Evolutionary conservation across 2,888 invertebrate species (phyloP).

Genomic region (Aleiodes leptofemur): DNA sequence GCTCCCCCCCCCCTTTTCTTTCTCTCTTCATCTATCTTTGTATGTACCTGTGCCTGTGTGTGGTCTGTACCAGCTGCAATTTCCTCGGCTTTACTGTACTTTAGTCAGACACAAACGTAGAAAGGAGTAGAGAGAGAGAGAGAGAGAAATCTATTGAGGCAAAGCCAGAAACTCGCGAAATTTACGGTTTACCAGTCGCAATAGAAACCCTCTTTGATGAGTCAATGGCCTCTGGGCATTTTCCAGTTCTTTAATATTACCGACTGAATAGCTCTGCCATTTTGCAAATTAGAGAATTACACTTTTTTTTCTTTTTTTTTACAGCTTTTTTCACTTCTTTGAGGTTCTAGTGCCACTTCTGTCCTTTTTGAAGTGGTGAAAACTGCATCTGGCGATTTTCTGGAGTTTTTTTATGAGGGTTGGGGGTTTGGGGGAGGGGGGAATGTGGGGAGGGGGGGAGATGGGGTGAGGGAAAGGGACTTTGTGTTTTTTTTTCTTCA

Average conservation of each 20-base stretch:
- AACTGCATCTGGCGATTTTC: too few species aligned
- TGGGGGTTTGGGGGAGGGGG: too few species aligned
- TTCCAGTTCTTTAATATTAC: background rate
- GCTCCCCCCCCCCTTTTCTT: background rate
- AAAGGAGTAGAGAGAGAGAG: too few species aligned
- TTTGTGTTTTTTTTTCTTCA: too few species aligned
- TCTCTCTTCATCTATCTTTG: background rate
- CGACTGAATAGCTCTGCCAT: constrained; percentile 6
- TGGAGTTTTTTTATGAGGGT: too few species aligned
- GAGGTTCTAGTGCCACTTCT: too few species aligned
- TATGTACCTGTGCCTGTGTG: background rate
- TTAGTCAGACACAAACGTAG: background rate
- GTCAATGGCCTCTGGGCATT: constrained; percentile 14
- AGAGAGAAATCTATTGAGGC: constrained; percentile 24
- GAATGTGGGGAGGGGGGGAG: too few species aligned
- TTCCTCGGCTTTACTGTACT: constrained; percentile 14
- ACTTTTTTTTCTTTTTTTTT: too few species aligned
- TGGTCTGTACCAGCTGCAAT: constrained; percentile 3
- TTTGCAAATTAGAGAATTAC: background rate
- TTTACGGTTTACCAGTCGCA: constrained; percentile 7
- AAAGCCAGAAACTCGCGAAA: constrained; percentile 13
- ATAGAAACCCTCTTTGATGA: constrained; percentile 9
- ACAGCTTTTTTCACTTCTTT: too few species aligned
- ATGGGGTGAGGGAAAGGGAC: too few species aligned
- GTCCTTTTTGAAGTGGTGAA: too few species aligned